Evolutionary conservation across 2,113 vertebrate genomes (phyloP).

Genomic region (Danionella cerebrum): DNA sequence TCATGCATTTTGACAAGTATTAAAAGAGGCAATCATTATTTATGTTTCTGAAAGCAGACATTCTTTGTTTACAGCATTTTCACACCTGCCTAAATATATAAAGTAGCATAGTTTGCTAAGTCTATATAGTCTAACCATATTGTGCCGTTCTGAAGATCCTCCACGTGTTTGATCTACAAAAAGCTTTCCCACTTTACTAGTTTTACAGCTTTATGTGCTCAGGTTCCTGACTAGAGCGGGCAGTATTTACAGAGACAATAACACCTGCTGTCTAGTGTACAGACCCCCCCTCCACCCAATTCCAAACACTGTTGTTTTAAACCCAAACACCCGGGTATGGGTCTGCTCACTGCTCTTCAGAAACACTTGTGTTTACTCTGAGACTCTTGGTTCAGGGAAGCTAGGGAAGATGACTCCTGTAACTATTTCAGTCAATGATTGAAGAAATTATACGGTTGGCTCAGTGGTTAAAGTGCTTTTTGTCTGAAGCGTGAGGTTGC

Average conservation of each 20-base stretch:
- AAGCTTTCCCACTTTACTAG: conserved; percentile 5
- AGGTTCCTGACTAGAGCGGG: neutral
- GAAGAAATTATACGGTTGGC: neutral
- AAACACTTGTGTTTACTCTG: neutral
- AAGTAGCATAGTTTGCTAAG: too few relatives aligned
- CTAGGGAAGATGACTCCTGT: neutral
- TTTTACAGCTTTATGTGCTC: neutral
- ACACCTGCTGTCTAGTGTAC: conserved; percentile 6
- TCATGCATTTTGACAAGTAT: too few relatives aligned
- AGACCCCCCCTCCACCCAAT: neutral
- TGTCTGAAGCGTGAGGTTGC: neutral
- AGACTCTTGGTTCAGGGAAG: neutral
- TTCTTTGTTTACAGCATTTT: too few relatives aligned
- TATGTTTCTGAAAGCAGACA: too few relatives aligned
- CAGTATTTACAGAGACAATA: conserved; percentile 17
- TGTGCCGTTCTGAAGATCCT: neutral
- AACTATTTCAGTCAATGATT: conserved; percentile 18
- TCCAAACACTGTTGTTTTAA: conserved; percentile 18
- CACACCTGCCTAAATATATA: too few relatives aligned
- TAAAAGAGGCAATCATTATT: too few relatives aligned
- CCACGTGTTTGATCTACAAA: neutral
- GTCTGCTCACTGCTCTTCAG: neutral
- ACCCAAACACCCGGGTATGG: conserved; percentile 19
- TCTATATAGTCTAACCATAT: too few relatives aligned
- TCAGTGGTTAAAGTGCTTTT: conserved; percentile 12